A percentile compares a stretch with the other conserved stretches of the same genome.
These are phyloP conservation scores for Semibalanus balanoides DNA, from an alignment of 1,140 invertebrate genomes.

Conservation along the genomic window DNA sequence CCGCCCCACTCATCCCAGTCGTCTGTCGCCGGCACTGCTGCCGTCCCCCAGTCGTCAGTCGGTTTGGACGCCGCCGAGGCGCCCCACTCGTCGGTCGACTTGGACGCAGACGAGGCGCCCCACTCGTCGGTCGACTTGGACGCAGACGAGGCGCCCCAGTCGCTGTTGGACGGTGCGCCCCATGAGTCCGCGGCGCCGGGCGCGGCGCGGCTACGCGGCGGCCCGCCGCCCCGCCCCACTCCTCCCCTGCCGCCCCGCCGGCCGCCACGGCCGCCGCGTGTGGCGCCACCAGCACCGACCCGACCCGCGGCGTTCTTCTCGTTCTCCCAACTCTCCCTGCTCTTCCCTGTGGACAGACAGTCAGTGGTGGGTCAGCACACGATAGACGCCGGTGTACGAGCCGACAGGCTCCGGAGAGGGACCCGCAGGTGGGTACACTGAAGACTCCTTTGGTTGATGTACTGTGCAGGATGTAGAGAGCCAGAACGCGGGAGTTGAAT, in stretches of 20 bases:
- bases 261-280: neutral
- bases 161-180: slow-evolving; percentile 38
- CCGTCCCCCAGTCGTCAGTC: slow-evolving; percentile 25
- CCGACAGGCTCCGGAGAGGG: too few relatives aligned
- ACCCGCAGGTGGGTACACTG: too few relatives aligned
- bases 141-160: slow-evolving; percentile 26
- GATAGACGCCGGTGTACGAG: too few relatives aligned
- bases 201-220: neutral
- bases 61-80: slow-evolving; percentile 21
- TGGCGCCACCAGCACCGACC: neutral
- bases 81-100: slow-evolving; percentile 33
- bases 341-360: neutral
- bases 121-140: neutral
- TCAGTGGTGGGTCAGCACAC: too few relatives aligned
- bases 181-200: slow-evolving; percentile 40
- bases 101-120: slow-evolving; percentile 27
- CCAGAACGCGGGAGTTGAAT: too few relatives aligned
- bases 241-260: neutral
- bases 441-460: too few relatives aligned
- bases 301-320: neutral
- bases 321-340: neutral
- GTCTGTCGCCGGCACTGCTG: slow-evolving; percentile 42
- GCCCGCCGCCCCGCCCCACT: neutral
- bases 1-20: slow-evolving; percentile 92
- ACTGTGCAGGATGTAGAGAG: too few relatives aligned